phyloP scores from a whole-genome alignment of 2,113 vertebrate genomes.

The Nesoenas mayeri region DNA sequence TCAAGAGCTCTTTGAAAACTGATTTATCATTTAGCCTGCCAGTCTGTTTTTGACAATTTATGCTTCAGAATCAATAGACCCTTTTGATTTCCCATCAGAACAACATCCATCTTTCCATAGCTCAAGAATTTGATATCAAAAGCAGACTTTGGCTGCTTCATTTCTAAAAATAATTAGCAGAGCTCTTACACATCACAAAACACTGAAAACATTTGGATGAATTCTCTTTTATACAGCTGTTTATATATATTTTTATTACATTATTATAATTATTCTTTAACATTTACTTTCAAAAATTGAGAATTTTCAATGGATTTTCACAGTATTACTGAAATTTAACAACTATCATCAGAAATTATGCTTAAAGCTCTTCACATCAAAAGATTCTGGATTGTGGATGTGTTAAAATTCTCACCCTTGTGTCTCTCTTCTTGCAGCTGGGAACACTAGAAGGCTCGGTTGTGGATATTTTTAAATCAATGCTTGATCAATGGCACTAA shows the following conservation, averaged over 20 bases:
- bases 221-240: neutral
- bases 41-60: neutral
- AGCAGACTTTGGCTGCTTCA: neutral
- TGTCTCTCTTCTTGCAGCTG: neutral
- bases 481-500: neutral
- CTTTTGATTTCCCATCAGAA: neutral
- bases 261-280: neutral
- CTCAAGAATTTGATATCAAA: neutral
- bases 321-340: neutral
- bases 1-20: neutral
- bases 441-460: neutral
- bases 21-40: neutral
- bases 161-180: neutral
- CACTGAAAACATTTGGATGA: neutral
- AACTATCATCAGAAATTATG: neutral
- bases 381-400: fast-evolving
- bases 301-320: neutral
- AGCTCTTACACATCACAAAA: neutral
- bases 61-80: neutral
- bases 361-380: neutral
- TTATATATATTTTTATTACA: neutral
- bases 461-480: neutral
- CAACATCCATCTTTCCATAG: neutral
- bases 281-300: neutral
- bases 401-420: neutral